Conservation (phyloP, 1,140 invertebrate species). For the Penaeus japonicus region DNA sequence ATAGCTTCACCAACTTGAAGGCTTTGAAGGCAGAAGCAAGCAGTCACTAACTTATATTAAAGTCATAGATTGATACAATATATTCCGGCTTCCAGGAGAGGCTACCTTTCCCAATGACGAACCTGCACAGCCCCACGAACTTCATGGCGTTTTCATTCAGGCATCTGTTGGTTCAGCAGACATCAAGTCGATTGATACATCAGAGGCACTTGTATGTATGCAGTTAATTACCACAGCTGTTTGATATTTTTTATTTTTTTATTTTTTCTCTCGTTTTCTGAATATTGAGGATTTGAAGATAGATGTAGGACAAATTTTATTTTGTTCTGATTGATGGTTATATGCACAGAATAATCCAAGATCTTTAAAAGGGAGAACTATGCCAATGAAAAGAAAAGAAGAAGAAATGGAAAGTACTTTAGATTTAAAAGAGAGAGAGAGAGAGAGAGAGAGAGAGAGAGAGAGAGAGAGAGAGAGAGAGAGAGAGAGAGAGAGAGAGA, state of each 20-base stretch:
- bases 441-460: no score
- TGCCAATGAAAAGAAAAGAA: no score
- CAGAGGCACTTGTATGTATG: conserved; percentile 60
- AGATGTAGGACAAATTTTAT: not conserved
- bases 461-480: no score
- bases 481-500: no score
- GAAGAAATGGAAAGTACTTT: no score
- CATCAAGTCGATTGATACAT: conserved; percentile 61
- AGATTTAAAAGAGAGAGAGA: no score
- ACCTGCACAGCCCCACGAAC: conserved; percentile 61
- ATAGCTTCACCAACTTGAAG: not conserved
- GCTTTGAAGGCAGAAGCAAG: not conserved
- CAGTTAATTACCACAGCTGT: not conserved
- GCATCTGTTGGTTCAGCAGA: conserved; percentile 63
- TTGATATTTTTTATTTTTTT: not conserved
- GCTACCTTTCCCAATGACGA: conserved; percentile 67
- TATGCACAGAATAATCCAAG: no score
- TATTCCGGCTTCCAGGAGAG: conserved; percentile 73
- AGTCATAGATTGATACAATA: not conserved
- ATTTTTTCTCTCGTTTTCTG: not conserved
- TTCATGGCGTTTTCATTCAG: conserved; percentile 65
- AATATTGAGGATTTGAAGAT: not conserved
- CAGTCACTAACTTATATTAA: not conserved
- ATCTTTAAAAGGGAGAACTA: no score
- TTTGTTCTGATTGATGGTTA: not conserved